Conservation (phyloP, 2,113 vertebrate genomes). For the Siniperca chuatsi region DNA sequence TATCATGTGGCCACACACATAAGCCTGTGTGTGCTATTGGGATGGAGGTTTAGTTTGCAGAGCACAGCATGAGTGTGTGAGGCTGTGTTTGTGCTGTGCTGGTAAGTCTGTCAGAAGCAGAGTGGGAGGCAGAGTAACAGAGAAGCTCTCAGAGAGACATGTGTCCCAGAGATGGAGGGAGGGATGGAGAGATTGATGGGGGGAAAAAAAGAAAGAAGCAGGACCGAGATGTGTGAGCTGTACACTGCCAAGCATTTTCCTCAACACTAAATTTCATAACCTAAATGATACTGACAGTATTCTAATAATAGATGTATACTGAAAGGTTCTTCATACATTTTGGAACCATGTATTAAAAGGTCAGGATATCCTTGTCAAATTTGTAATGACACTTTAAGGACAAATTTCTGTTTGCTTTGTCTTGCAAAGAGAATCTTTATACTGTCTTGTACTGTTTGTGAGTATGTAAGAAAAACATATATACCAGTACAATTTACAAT, state of each 20-base stretch:
- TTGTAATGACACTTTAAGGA: background rate
- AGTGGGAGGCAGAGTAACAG: slow-evolving; percentile 48
- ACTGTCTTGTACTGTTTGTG: too few species aligned
- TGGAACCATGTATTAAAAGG: background rate
- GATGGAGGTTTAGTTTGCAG: slow-evolving; percentile 40
- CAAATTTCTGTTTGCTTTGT: background rate
- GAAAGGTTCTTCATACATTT: background rate
- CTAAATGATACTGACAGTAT: background rate
- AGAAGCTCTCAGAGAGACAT: slow-evolving; percentile 49
- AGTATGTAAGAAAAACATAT: background rate
- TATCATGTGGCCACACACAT: slow-evolving; percentile 50
- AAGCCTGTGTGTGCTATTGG: slow-evolving; percentile 27
- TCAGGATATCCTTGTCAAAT: background rate
- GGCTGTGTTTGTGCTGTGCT: slow-evolving; percentile 60
- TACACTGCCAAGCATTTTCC: background rate
- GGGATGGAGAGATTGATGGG: slow-evolving; percentile 16
- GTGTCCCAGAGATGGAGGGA: slow-evolving; percentile 36
- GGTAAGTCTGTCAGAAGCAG: slow-evolving; percentile 51
- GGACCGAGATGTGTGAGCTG: background rate
- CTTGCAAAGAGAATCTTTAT: too few species aligned
- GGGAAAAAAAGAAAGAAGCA: slow-evolving; percentile 1
- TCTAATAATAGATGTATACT: slow-evolving; percentile 1
- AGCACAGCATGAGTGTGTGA: slow-evolving; percentile 46
- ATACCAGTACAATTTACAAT: background rate
- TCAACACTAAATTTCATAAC: background rate